Evolutionary conservation across 2,113 vertebrate genomes (phyloP).

Genomic region (Tragulus kanchil): DNA sequence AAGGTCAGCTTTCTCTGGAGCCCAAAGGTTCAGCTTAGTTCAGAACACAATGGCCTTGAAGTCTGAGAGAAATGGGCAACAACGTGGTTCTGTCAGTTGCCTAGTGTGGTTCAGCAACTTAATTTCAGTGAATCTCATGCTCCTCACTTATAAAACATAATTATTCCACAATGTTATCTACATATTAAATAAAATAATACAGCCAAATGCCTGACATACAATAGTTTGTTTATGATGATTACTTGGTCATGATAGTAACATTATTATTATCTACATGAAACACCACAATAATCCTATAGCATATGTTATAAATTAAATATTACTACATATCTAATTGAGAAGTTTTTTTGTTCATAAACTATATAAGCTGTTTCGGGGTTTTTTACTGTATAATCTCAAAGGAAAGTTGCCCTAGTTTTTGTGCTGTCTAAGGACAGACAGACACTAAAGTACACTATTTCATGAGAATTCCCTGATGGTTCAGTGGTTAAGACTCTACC

Average conservation of each 20-base stretch:
- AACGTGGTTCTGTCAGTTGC: not conserved
- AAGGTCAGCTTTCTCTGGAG: not conserved
- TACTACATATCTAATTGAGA: slow-evolving; percentile 76
- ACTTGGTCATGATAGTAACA: not conserved
- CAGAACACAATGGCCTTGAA: not conserved
- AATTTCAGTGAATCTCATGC: not conserved
- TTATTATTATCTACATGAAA: not conserved
- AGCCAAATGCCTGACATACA: not conserved
- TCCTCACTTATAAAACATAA: not conserved
- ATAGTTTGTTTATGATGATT: not conserved
- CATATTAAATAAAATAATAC: not conserved
- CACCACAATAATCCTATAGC: slow-evolving; percentile 67
- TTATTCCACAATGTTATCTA: not conserved
- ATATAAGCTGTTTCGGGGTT: slow-evolving; percentile 57
- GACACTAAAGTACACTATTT: not conserved
- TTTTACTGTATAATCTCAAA: slow-evolving; percentile 73
- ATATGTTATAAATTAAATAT: slow-evolving; percentile 78
- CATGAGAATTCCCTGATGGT: not conserved
- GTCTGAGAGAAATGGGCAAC: not conserved
- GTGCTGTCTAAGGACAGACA: not conserved
- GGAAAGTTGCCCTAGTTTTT: not conserved
- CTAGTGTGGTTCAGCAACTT: not conserved
- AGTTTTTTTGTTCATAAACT: slow-evolving; percentile 76
- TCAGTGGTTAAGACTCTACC: not conserved
- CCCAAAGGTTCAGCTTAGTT: not conserved